phyloP scores from a whole-genome alignment of 2,113 vertebrate genomes.

The Orientallactaga bullata region DNA sequence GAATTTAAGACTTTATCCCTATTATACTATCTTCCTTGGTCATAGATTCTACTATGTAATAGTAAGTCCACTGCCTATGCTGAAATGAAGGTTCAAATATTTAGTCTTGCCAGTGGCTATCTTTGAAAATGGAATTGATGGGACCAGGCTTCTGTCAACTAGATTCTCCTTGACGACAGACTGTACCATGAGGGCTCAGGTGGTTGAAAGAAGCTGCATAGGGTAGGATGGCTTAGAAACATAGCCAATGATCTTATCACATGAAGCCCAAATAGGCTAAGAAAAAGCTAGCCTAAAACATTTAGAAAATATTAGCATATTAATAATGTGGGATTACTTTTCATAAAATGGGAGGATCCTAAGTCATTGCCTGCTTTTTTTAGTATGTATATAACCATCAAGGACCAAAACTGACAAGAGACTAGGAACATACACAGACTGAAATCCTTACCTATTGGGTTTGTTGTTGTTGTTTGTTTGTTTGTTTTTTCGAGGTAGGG shows the following conservation, averaged over 20 bases:
- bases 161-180: not conserved
- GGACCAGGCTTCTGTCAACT: not conserved
- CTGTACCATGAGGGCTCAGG: not conserved
- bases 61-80: not conserved
- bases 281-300: not conserved
- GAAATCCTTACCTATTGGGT: not conserved
- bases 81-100: not conserved
- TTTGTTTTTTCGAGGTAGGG: too few species aligned
- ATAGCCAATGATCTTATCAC: not conserved
- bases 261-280: not conserved
- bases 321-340: not conserved
- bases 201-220: not conserved
- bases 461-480: too few species aligned
- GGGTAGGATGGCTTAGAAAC: not conserved
- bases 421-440: not conserved
- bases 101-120: not conserved
- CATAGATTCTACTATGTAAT: not conserved
- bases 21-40: not conserved
- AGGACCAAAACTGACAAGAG: not conserved
- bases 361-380: not conserved
- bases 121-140: not conserved
- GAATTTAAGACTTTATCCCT: not conserved
- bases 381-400: not conserved
- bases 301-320: not conserved
- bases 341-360: not conserved